Percentiles rank a stretch among this genome's conserved stretches.
These are phyloP conservation scores for Neopipo cinnamomea DNA, from an alignment of 2,113 vertebrate genomes.

Conservation along the genomic window DNA sequence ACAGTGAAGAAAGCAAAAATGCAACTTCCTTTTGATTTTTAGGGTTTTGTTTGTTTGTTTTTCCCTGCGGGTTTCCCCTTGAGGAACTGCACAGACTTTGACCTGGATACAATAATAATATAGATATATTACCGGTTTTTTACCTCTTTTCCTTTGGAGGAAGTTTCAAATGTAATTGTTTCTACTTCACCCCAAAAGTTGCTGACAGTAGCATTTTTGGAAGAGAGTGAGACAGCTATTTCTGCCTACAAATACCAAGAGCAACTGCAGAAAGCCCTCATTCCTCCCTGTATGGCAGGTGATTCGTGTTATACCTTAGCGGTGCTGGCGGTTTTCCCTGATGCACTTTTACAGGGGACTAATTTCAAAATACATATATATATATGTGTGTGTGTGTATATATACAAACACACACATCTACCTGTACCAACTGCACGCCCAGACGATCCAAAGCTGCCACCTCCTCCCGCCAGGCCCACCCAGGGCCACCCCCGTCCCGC, in stretches of 20 bases:
- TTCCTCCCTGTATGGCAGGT: accelerated
- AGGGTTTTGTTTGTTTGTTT: not conserved
- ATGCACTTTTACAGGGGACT: not conserved
- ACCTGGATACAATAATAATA: not conserved
- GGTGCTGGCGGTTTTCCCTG: not conserved
- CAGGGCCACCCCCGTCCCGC: not conserved
- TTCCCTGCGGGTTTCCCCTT: not conserved
- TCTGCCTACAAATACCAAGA: not conserved
- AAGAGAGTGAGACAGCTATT: not conserved
- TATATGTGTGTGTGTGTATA: accelerated
- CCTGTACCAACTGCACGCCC: accelerated
- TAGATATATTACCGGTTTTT: not conserved
- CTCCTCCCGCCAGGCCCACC: not conserved
- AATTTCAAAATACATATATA: not conserved
- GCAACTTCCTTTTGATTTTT: not conserved
- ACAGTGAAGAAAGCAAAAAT: not conserved
- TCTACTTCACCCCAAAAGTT: not conserved
- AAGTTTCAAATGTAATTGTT: not conserved
- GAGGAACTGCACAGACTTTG: not conserved
- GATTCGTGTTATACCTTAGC: accelerated
- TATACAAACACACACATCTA: no score
- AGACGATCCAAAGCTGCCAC: accelerated
- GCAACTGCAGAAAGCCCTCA: not conserved
- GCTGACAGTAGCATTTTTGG: not conserved
- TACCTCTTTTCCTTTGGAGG: not conserved